Percentiles rank a stretch among this genome's conserved stretches.
phyloP scores from a whole-genome alignment of 2,888 invertebrate species.

The Odontomyia ornata region DNA sequence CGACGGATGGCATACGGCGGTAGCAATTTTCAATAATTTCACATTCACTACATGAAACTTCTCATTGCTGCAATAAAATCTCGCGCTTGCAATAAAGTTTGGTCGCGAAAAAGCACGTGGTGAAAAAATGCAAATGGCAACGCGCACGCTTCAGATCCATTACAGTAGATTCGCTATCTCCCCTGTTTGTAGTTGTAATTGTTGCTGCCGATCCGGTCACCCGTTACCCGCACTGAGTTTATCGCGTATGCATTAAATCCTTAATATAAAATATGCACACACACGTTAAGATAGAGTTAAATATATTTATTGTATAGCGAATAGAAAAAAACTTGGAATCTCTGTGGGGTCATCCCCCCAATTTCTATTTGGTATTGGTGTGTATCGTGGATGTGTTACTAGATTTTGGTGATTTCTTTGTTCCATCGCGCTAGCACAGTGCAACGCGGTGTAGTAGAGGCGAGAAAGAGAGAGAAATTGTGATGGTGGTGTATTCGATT shows the following conservation, averaged over 20 bases:
- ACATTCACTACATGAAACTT: conserved; percentile 14
- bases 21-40: neutral
- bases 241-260: neutral
- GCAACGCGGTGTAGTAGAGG: neutral
- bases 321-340: neutral
- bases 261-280: neutral
- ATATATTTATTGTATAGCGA: neutral
- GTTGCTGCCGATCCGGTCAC: conserved; percentile 7
- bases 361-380: conserved; percentile 21
- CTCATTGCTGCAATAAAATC: neutral
- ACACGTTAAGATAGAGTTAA: neutral
- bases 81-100: conserved; percentile 14
- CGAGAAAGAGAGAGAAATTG: neutral
- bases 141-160: conserved; percentile 29
- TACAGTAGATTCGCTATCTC: neutral
- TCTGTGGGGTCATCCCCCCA: conserved; percentile 24
- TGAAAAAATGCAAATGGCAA: conserved; percentile 39
- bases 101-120: conserved; percentile 35
- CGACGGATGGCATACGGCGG: neutral
- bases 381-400: neutral
- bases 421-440: neutral
- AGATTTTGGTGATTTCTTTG: conserved; percentile 8
- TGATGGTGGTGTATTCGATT: neutral
- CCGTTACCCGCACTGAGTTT: neutral
- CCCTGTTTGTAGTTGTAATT: too few relatives aligned